Evolutionary conservation across 92 coral and sea anemone species (phyloP).

Genomic region (Phymanthus crucifer): DNA sequence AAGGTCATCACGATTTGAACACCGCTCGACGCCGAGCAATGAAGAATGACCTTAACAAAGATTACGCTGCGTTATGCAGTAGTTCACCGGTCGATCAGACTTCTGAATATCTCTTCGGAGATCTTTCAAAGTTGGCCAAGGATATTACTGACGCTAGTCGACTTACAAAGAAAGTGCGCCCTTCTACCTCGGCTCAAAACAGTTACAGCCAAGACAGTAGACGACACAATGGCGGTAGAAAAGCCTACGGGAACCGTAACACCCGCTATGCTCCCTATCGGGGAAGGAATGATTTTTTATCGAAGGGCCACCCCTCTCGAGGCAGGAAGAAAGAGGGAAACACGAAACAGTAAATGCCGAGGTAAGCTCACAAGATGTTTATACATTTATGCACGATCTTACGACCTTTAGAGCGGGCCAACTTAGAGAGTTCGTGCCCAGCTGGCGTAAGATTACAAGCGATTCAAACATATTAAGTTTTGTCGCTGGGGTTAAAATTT

Average conservation of each 20-base stretch:
- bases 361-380: conserved; percentile 30
- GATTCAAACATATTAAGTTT: conserved; percentile 38
- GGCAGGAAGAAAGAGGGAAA: conserved; percentile 40
- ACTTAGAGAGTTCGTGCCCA: conserved; percentile 37
- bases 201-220: conserved; percentile 3
- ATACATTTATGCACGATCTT: conserved; percentile 38
- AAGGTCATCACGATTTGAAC: conserved; percentile 37
- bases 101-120: conserved; percentile 46
- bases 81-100: conserved; percentile 26
- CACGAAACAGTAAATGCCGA: conserved; percentile 35
- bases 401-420: conserved; percentile 49
- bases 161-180: conserved; percentile 41
- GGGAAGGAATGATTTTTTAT: conserved; percentile 23
- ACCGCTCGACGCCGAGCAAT: conserved; percentile 36
- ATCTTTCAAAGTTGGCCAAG: conserved; percentile 37
- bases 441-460: conserved; percentile 49
- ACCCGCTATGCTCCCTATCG: conserved; percentile 34
- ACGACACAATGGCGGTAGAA: conserved; percentile 15
- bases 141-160: conserved; percentile 28
- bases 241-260: conserved; percentile 26
- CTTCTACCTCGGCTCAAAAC: conserved; percentile 18
- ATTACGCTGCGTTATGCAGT: conserved; percentile 40
- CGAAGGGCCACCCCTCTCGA: conserved; percentile 29
- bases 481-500: conserved; percentile 42
- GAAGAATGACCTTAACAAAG: conserved; percentile 41